Conservation (phyloP, 1,140 invertebrate species). For the Polypedilum pembai region DNA sequence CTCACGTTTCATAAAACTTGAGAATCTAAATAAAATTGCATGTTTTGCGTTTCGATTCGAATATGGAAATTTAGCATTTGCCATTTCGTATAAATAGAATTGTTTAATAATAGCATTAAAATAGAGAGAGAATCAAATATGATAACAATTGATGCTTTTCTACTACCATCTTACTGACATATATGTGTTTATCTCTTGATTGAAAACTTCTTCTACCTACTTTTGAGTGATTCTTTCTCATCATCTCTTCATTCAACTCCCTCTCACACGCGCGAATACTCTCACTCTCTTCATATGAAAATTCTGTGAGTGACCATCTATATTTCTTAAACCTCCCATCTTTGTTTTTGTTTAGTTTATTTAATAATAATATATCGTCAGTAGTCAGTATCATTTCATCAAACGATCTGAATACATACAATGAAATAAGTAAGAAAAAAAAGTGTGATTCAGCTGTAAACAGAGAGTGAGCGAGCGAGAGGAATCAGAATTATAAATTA, state of each 20-base stretch:
- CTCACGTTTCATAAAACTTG: background rate
- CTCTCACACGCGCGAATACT: background rate
- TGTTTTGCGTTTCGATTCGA: too few relatives aligned
- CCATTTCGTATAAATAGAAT: too few relatives aligned
- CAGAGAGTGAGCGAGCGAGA: too few relatives aligned
- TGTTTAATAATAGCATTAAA: too few relatives aligned
- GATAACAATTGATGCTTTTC: too few relatives aligned
- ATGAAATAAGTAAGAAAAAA: constrained; percentile 37
- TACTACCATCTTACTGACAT: too few relatives aligned
- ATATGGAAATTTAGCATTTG: background rate
- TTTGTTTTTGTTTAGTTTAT: constrained; percentile 4
- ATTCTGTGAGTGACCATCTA: background rate
- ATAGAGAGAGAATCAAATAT: too few relatives aligned
- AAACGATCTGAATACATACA: constrained; percentile 35
- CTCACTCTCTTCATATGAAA: background rate
- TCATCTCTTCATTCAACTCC: background rate
- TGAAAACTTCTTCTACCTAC: background rate
- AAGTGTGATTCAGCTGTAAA: background rate
- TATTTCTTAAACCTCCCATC: background rate
- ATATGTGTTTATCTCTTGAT: too few relatives aligned
- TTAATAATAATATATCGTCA: constrained; percentile 26
- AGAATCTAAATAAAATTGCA: background rate
- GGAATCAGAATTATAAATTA: too few relatives aligned
- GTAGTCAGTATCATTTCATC: background rate
- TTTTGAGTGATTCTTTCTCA: too few relatives aligned